Conservation (phyloP, 2,888 invertebrate genomes). For the Pelosia muscerda region DNA sequence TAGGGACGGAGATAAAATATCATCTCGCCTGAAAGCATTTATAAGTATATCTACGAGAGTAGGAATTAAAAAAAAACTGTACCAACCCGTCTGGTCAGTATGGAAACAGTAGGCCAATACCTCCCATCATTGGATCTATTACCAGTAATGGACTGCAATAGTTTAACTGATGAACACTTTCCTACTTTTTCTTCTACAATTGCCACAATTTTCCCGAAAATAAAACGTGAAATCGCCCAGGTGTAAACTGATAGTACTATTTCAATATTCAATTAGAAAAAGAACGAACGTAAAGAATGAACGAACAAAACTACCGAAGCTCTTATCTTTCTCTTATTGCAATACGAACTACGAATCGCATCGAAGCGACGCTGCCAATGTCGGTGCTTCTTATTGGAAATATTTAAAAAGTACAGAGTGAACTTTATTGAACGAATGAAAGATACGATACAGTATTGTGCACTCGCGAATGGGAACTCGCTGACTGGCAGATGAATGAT, state of each 20-base stretch:
- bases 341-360: not conserved
- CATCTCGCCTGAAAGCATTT: too few species aligned
- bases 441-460: slow-evolving; percentile 8
- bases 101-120: too few species aligned
- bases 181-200: too few species aligned
- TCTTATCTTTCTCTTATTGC: not conserved
- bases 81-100: too few species aligned
- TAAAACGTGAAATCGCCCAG: not conserved
- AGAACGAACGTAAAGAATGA: not conserved
- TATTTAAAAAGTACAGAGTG: slow-evolving; percentile 6
- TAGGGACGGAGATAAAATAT: too few species aligned
- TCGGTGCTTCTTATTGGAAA: not conserved
- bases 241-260: not conserved
- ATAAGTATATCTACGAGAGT: too few species aligned
- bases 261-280: not conserved
- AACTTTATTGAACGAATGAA: slow-evolving; percentile 11
- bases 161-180: too few species aligned
- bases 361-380: not conserved
- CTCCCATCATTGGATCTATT: too few species aligned
- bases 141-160: too few species aligned
- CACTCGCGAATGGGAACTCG: slow-evolving; percentile 9
- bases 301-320: not conserved
- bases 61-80: too few species aligned
- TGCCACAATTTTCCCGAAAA: too few species aligned
- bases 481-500: not conserved